Conservation (phyloP, 1,140 invertebrate genomes). For the Paraescarpia echinospica region DNA sequence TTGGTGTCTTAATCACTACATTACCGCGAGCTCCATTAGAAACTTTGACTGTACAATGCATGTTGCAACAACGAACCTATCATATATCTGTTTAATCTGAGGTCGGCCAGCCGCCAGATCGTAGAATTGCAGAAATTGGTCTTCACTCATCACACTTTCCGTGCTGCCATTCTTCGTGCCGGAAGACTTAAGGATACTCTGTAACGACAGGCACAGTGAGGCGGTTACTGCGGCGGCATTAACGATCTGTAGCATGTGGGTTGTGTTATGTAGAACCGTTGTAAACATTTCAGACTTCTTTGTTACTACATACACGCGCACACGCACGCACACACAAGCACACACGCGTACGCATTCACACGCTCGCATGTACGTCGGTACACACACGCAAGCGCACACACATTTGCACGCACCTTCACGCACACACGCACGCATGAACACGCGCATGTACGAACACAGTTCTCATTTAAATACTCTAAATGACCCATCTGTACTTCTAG, state of each 20-base stretch:
- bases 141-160: neutral
- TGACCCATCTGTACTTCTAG: too few species aligned
- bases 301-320: neutral
- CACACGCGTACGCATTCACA: too few species aligned
- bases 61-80: neutral
- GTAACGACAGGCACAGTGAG: neutral
- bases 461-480: too few species aligned
- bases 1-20: neutral
- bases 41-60: too few species aligned
- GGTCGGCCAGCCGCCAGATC: neutral
- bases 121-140: neutral
- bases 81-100: conserved; percentile 7
- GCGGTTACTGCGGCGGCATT: neutral
- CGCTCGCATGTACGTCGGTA: too few species aligned
- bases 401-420: neutral
- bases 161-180: neutral
- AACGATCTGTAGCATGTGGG: neutral
- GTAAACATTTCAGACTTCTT: neutral
- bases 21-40: too few species aligned
- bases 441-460: too few species aligned
- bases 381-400: too few species aligned
- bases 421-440: too few species aligned
- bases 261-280: neutral
- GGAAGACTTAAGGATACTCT: neutral
- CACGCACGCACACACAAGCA: too few species aligned